A percentile compares a stretch with the other conserved stretches of the same genome.
These are phyloP conservation scores for Trissoscelio sp. DNA, from an alignment of 2,888 invertebrate genomes.

Conservation along the genomic window DNA sequence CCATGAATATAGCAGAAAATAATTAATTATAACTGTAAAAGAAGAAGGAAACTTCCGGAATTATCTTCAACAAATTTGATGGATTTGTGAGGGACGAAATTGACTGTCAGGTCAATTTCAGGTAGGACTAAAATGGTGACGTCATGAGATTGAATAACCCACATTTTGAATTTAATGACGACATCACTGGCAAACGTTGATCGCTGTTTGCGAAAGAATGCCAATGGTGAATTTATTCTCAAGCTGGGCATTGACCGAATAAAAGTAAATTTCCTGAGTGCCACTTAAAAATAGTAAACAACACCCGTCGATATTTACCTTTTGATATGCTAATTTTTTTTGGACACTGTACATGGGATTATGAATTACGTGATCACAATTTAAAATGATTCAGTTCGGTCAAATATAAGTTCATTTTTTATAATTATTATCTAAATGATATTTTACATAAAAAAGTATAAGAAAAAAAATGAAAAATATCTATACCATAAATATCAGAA, in stretches of 20 bases:
- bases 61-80: too few species aligned
- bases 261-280: slow-evolving; percentile 52
- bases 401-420: too few species aligned
- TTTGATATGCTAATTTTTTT: slow-evolving; percentile 9
- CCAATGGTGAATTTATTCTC: slow-evolving; percentile 39
- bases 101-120: too few species aligned
- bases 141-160: slow-evolving; percentile 37
- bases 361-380: background rate
- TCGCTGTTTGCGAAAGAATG: slow-evolving; percentile 30
- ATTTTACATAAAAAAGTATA: too few species aligned
- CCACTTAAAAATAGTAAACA: slow-evolving; percentile 51
- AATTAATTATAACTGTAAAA: background rate
- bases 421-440: too few species aligned
- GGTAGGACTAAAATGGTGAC: too few species aligned
- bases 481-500: too few species aligned
- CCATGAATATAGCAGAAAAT: background rate
- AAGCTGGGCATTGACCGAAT: slow-evolving; percentile 53
- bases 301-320: background rate
- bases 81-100: background rate
- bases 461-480: too few species aligned
- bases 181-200: slow-evolving; percentile 12
- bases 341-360: background rate
- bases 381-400: too few species aligned
- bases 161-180: slow-evolving; percentile 45
- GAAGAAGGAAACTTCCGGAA: background rate